Evolutionary conservation across 2,888 invertebrate species (phyloP).

Genomic region (Lutraria lutraria): DNA sequence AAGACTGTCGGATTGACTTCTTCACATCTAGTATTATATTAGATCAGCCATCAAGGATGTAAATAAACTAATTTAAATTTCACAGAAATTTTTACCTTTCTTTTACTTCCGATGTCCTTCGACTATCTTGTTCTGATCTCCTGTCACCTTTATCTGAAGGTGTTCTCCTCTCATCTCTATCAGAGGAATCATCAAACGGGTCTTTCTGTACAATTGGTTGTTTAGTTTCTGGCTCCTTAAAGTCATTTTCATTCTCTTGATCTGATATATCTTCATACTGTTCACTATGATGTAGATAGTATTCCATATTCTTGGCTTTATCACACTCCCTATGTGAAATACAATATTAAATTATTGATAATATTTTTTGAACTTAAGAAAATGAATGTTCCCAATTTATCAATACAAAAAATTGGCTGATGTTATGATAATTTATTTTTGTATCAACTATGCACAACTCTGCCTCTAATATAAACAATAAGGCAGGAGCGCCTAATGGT

Average conservation of each 20-base stretch:
- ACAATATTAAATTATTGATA: neutral
- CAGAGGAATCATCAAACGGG: constrained; percentile 84
- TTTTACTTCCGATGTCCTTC: constrained; percentile 46
- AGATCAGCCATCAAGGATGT: no score
- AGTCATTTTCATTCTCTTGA: constrained; percentile 71
- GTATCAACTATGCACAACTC: no score
- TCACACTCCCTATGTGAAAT: constrained; percentile 38
- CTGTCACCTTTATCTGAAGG: constrained; percentile 60
- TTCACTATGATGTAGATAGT: constrained; percentile 60
- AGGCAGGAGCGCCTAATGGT: no score
- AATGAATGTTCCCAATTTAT: neutral
- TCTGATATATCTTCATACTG: constrained; percentile 70
- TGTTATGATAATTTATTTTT: no score
- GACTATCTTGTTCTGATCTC: constrained; percentile 47
- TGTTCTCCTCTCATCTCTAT: constrained; percentile 65
- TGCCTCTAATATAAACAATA: no score
- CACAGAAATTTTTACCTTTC: constrained; percentile 45
- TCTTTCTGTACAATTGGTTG: constrained; percentile 81
- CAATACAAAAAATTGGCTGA: neutral
- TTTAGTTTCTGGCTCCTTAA: constrained; percentile 70
- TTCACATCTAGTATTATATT: no score
- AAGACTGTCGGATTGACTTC: no score
- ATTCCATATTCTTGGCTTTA: constrained; percentile 57
- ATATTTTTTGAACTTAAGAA: neutral
- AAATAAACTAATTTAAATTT: no score